A percentile compares a stretch with the other conserved stretches of the same genome.
Conservation (phyloP, 2,888 invertebrate genomes). For the Oligia strigilis region DNA sequence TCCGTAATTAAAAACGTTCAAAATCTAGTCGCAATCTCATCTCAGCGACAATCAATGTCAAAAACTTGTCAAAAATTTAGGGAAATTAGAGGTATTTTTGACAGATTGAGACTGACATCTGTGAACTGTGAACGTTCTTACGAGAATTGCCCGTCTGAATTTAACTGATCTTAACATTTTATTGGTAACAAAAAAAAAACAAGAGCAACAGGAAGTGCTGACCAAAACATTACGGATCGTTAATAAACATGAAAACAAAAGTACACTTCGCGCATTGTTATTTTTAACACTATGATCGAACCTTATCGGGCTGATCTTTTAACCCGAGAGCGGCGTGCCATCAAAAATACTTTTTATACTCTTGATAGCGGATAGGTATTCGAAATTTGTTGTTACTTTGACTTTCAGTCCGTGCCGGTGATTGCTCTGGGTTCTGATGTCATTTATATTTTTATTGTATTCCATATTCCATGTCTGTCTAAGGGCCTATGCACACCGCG, state of each 20-base stretch:
- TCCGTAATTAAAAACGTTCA: neutral
- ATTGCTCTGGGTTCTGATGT: conserved; percentile 53
- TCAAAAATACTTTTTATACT: conserved; percentile 67
- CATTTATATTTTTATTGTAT: conserved; percentile 38
- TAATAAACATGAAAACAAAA: conserved; percentile 68
- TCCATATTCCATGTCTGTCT: conserved; percentile 10
- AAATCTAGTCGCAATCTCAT: neutral
- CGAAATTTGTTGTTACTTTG: conserved; percentile 55
- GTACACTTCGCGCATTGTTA: conserved; percentile 75
- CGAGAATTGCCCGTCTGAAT: neutral
- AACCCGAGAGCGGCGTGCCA: conserved; percentile 75
- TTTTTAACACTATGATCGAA: conserved; percentile 76
- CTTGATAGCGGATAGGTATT: conserved; percentile 58
- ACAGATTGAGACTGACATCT: neutral
- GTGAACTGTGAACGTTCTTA: neutral
- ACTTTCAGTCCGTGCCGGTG: conserved; percentile 47
- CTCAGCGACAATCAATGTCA: neutral
- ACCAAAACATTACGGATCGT: conserved; percentile 49
- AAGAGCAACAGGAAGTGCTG: conserved; percentile 46
- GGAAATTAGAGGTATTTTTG: neutral
- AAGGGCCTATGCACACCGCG: no score
- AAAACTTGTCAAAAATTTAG: no score
- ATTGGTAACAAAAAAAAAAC: conserved; percentile 32
- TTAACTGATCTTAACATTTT: neutral
- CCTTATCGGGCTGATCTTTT: conserved; percentile 80